Evolutionary conservation across 2,888 invertebrate species (phyloP).

Genomic region (Alitta virens): DNA sequence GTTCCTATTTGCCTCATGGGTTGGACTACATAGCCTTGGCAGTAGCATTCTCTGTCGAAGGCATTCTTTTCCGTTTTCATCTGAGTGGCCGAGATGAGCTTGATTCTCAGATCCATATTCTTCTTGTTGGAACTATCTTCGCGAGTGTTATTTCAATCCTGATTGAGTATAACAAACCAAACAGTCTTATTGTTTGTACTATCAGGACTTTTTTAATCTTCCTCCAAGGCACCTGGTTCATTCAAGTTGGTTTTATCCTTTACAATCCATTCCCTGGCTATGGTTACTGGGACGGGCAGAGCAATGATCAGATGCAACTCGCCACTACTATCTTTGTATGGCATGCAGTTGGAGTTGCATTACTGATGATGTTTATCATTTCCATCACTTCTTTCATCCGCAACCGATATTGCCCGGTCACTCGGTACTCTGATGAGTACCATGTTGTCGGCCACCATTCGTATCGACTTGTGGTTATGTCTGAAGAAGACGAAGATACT

Average conservation of each 20-base stretch:
- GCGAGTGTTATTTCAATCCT: slow-evolving; percentile 38
- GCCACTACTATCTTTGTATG: neutral
- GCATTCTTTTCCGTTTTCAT: slow-evolving; percentile 55
- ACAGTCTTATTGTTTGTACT: slow-evolving; percentile 43
- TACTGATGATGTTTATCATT: neutral
- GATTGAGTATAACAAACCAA: slow-evolving; percentile 45
- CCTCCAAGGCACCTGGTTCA: slow-evolving; percentile 58
- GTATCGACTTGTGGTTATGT: too few species aligned
- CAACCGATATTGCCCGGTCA: too few species aligned
- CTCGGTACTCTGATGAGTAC: too few species aligned
- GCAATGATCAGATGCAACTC: neutral
- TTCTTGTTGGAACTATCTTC: slow-evolving; percentile 49
- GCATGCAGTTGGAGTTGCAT: slow-evolving; percentile 2
- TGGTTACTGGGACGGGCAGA: neutral
- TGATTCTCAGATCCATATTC: slow-evolving; percentile 49
- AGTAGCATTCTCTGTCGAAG: slow-evolving; percentile 54
- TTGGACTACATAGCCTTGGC: slow-evolving; percentile 54
- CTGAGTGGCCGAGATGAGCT: slow-evolving; percentile 48
- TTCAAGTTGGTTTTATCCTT: slow-evolving; percentile 54
- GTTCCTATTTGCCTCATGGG: slow-evolving; percentile 50
- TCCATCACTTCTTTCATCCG: too few species aligned
- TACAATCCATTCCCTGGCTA: slow-evolving; percentile 46
- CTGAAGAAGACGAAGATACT: too few species aligned
- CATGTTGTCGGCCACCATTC: too few species aligned
- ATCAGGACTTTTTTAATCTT: slow-evolving; percentile 44